phyloP scores from a whole-genome alignment of 2,888 invertebrate species.

The Steinernema carpocapsae region DNA sequence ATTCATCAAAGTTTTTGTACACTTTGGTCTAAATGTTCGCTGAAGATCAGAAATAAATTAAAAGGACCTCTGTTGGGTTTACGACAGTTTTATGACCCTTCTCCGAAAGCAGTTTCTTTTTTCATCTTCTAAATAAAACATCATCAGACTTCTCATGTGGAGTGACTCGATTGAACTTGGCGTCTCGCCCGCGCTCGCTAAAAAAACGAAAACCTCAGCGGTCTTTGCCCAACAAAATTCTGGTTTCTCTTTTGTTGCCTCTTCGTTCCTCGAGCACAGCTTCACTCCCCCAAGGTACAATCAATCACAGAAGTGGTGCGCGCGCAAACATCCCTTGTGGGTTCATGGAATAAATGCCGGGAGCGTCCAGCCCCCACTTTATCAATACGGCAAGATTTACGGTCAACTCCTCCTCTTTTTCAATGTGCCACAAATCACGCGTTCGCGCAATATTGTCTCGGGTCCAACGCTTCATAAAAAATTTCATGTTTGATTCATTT shows the following conservation, averaged over 20 bases:
- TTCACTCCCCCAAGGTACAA: slow-evolving; percentile 20
- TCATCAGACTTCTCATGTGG: no score
- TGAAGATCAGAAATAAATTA: no score
- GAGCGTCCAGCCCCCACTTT: slow-evolving; percentile 1
- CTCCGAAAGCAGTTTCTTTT: neutral
- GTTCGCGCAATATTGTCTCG: neutral
- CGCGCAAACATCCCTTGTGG: slow-evolving; percentile 35
- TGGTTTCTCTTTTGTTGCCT: slow-evolving; percentile 24
- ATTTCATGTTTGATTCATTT: slow-evolving; percentile 3
- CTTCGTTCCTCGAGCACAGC: slow-evolving; percentile 3
- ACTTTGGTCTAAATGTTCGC: no score
- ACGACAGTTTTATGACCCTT: no score
- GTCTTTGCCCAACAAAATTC: neutral
- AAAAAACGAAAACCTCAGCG: neutral
- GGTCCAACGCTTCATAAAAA: neutral
- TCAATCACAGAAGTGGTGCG: slow-evolving; percentile 17
- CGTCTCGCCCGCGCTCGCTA: neutral
- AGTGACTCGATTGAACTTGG: neutral
- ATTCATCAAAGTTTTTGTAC: no score
- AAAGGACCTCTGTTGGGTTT: no score
- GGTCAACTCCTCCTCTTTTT: neutral
- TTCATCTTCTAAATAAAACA: slow-evolving; percentile 26
- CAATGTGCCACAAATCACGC: neutral
- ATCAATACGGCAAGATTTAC: slow-evolving; percentile 25
- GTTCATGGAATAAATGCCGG: slow-evolving; percentile 23